phyloP scores from a whole-genome alignment of 2,113 vertebrate species.

The Apodemus speciosus region DNA sequence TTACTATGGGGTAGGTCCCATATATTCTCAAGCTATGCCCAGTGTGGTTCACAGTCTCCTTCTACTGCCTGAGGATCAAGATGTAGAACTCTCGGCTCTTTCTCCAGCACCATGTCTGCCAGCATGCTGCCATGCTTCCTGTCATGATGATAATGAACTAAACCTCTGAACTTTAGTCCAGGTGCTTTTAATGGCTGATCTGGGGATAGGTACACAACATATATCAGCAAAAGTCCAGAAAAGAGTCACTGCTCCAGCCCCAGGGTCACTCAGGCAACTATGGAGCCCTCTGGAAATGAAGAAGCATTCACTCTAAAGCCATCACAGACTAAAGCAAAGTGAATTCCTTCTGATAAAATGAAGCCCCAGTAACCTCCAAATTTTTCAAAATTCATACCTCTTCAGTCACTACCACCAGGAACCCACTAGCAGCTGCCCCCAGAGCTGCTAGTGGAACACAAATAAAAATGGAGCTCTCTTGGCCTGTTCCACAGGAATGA shows the following conservation, averaged over 20 bases:
- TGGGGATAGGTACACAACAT: background rate
- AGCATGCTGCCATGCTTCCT: background rate
- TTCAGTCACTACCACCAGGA: background rate
- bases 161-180: background rate
- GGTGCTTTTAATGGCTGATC: background rate
- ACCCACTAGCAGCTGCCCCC: background rate
- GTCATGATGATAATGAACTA: background rate
- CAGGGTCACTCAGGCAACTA: background rate
- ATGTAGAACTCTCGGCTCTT: background rate
- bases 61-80: background rate
- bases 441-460: too few relatives aligned
- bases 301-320: background rate
- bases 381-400: background rate
- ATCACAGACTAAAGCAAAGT: background rate
- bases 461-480: background rate
- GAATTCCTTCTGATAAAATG: background rate
- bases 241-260: background rate
- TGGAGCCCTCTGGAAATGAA: background rate
- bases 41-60: background rate
- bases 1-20: background rate
- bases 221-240: background rate
- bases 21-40: background rate
- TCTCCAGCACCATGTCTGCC: background rate
- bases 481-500: background rate
- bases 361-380: background rate